Evolutionary conservation across 1,140 invertebrate species (phyloP).

Genomic region (Drosophila tsacasi): DNA sequence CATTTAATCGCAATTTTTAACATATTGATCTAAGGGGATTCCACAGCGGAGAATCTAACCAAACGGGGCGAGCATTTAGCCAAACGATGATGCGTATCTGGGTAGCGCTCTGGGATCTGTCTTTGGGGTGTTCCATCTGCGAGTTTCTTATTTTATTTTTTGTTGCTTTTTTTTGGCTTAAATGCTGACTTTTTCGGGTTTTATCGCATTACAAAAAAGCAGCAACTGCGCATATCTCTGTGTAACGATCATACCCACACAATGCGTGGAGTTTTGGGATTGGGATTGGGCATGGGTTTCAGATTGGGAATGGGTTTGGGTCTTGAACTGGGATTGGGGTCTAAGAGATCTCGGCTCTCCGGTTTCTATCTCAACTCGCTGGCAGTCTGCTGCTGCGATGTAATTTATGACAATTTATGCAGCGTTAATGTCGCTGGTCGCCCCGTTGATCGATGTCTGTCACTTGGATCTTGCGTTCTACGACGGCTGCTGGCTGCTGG

Average conservation of each 20-base stretch:
- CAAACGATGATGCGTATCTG: constrained; percentile 79
- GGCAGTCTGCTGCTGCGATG: constrained; percentile 37
- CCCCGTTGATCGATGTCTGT: constrained; percentile 80
- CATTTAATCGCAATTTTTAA: constrained; percentile 81
- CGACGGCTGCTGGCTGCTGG: constrained; percentile 69
- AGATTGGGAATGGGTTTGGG: constrained; percentile 3
- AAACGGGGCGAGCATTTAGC: constrained; percentile 75
- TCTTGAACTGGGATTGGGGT: constrained; percentile 8
- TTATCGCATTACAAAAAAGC: constrained; percentile 58
- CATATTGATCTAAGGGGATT: constrained; percentile 67
- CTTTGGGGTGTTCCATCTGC: constrained; percentile 73
- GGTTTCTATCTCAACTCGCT: constrained; percentile 38
- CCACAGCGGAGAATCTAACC: constrained; percentile 34
- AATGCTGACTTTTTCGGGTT: constrained; percentile 74
- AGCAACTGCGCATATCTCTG: constrained; percentile 53
- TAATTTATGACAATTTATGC: constrained; percentile 84
- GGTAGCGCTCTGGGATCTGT: constrained; percentile 60
- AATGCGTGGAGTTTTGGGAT: constrained; percentile 54
- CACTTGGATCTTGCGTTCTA: constrained; percentile 65
- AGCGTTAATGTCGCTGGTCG: constrained; percentile 82
- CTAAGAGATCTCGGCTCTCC: constrained; percentile 20
- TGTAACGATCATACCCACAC: constrained; percentile 56
- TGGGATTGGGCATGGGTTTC: constrained; percentile 1
- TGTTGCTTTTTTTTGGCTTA: constrained; percentile 58
- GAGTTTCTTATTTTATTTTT: constrained; percentile 7